Evolutionary conservation across 1,140 invertebrate species (phyloP), one percentile per base, ranked within the genome.

Genomic region (Nymphalis io): DNA sequence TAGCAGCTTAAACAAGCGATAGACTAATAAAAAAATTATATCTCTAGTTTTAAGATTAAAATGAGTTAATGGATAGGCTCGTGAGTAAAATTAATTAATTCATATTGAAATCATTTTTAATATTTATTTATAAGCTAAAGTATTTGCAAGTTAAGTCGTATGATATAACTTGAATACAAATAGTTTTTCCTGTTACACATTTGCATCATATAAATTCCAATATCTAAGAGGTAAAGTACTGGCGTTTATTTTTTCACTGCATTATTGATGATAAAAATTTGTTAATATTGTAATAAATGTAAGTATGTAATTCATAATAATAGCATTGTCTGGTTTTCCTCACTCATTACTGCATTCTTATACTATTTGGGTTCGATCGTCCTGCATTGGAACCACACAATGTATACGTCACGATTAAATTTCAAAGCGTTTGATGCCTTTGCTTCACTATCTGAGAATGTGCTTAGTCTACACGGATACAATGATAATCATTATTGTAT

Each of bases 151-250:
- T 3, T 16, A 16, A 46, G 42, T n/a, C 42, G n/a, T 46, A 46
- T n/a, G 6, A 5, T 46, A n/a, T n/a, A n/a, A 1, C 42, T 20
- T 21, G 13, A 55, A 11, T 61, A 18, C 18, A 39, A 57, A 69
- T 1, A 33, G 1, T 20, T 70, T 70, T 63, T 70, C 68, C 68
- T 70, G 63, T 66, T 48, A 16, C 53, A 46, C 4, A 58, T 58
- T 63, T 63, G 60, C 68, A 20, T 70, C 8, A 23, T 16, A 70
- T 53, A 60, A 70, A 70, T 48, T 58, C 68, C 68, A 57, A 58
- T 44, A 21, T 57, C 39, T 15, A 40, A 40, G 39, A 58, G 60
- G 67, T 63, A 58, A 46, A 62, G 39, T 23, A 44, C 27, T 40
- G 27, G 38, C 20, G 39, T 55, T 61, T 61, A 61, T 61, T 57